These are phyloP conservation scores for Drosophila aff. DNA, from an alignment of 1,140 invertebrate species.

Conservation along the genomic window DNA sequence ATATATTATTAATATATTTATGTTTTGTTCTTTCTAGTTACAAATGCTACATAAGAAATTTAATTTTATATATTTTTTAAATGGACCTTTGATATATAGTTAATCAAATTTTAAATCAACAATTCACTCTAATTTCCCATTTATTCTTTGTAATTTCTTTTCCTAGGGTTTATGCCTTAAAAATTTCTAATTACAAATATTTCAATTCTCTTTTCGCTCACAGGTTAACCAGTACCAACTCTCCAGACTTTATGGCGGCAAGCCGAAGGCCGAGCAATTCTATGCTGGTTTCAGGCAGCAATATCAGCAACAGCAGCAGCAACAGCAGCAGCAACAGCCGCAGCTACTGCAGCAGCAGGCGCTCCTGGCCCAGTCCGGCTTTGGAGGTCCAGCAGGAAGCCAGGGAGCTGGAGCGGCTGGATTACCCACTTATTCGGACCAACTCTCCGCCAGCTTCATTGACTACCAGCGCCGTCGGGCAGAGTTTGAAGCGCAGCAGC, in stretches of 20 bases:
- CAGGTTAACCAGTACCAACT: background rate
- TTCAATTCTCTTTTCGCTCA: background rate
- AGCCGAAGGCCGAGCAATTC: background rate
- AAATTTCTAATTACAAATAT: background rate
- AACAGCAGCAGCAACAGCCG: slow-evolving; percentile 25
- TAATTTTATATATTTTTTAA: too few species aligned
- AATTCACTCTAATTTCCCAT: background rate
- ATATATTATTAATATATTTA: too few species aligned
- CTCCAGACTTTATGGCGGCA: background rate
- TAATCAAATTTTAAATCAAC: too few species aligned
- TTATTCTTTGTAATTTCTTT: background rate
- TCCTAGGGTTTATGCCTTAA: background rate
- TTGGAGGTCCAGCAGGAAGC: background rate
- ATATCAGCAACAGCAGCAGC: slow-evolving; percentile 4
- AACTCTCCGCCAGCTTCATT: slow-evolving; percentile 63
- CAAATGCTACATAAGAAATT: too few species aligned
- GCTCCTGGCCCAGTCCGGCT: background rate
- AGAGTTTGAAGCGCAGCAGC: slow-evolving; percentile 58
- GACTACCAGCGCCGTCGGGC: slow-evolving; percentile 67
- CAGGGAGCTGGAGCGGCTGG: background rate
- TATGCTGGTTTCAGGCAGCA: background rate
- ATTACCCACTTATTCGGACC: slow-evolving; percentile 27
- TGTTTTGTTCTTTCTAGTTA: too few species aligned
- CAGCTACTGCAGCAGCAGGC: slow-evolving; percentile 24
- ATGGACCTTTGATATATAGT: too few species aligned